Base-by-base conservation (phyloP, 2,113 vertebrate genomes). In the Oncorhynchus mykiss region DNA sequence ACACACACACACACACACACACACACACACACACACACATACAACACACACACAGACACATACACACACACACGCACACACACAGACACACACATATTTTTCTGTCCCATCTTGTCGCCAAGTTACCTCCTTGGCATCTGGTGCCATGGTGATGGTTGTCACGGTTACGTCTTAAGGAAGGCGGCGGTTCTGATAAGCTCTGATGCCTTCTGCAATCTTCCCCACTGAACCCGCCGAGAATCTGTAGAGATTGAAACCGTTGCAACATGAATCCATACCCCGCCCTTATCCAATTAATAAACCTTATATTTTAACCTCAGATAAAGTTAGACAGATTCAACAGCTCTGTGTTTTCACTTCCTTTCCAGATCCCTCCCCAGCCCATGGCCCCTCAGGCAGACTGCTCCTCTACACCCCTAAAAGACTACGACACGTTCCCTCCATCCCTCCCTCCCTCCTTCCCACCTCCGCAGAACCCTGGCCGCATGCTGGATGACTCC, bases 341-440 rank as follows among this genome's bases (percentile, higher is more conserved):
- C 20, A 34, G 9, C 20, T 48, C 20, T 48, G 20, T n/a, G 20
- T 13, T 48, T 22, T 22, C 39, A 49, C n/a, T 45, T 16, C 60
- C 16, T 62, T 25, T 22, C 72, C 62, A 98, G 97, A 94, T 95
- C 90, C 95, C 97, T 59, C 86, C 91, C 85, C 96, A 96, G 91
- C 95, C 96, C 88, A 27, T 88, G 3, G 71, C 88, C 16, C 51
- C 16, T 16, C 51, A 54, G 0, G 87, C 91, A 78, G 79, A 54
- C 51, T 54, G 51, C 51, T 54, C 85, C 70, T 80, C 79, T 1
- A 49, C 85, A 80, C 79, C 91, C 87, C 8, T 45, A 45, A 99
- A 98, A 92, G 97, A 98, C 86, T 99, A 97, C 27, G 97, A 99
- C 91, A 54, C 12, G 51, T 54, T 54, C 98, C 97, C 92, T 96